These are phyloP conservation scores for Pomatostomus ruficeps DNA, from an alignment of 2,113 vertebrate species.

Conservation along the genomic window DNA sequence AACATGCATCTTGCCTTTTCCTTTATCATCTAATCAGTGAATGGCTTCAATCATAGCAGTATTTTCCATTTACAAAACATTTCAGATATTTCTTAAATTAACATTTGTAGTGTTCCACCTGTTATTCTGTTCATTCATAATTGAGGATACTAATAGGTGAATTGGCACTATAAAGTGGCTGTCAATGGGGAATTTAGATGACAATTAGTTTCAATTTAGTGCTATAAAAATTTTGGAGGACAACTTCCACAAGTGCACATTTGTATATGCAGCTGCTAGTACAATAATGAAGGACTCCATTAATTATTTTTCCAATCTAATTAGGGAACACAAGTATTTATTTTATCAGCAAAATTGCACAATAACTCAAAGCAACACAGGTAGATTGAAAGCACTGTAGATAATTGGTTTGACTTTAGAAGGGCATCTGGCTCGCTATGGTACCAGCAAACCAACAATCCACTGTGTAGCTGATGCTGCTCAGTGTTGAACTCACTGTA, in stretches of 20 bases:
- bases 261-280: not conserved
- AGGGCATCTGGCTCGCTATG: not conserved
- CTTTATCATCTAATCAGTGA: not conserved
- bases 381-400: not conserved
- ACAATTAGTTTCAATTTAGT: not conserved
- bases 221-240: not conserved
- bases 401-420: not conserved
- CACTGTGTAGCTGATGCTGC: not conserved
- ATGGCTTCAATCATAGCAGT: not conserved
- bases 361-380: not conserved
- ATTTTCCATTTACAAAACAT: not conserved
- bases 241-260: not conserved
- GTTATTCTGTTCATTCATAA: not conserved
- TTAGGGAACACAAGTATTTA: not conserved
- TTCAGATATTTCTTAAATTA: not conserved
- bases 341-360: not conserved
- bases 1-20: not conserved
- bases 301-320: not conserved
- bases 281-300: not conserved
- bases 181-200: not conserved
- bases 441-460: not conserved
- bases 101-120: not conserved
- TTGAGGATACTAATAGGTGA: not conserved
- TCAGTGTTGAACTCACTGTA: not conserved
- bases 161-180: not conserved